Percentiles rank a stretch among this genome's conserved stretches.
Evolutionary conservation across 2,888 invertebrate species (phyloP).

Genomic region (Eupithecia inturbata): DNA sequence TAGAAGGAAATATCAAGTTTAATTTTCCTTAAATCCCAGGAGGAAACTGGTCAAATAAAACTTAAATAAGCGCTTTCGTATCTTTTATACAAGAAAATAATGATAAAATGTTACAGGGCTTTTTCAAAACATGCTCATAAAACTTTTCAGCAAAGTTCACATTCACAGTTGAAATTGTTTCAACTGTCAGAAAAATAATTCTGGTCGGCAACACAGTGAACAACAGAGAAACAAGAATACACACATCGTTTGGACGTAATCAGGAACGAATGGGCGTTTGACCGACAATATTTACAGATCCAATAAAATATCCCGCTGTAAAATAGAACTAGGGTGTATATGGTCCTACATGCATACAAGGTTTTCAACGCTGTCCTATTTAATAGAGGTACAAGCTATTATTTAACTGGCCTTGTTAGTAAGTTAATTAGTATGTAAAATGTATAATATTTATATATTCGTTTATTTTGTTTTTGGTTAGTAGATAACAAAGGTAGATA

Average conservation of each 20-base stretch:
- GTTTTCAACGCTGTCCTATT: background rate
- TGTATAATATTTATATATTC: too few species aligned
- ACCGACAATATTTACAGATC: background rate
- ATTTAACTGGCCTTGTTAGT: too few species aligned
- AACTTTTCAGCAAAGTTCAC: background rate
- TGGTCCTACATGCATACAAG: background rate
- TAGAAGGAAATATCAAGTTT: too few species aligned
- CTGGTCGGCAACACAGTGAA: background rate
- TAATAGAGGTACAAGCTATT: too few species aligned
- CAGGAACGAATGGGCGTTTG: background rate
- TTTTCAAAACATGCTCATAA: background rate
- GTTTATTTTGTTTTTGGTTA: too few species aligned
- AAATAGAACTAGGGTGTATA: background rate
- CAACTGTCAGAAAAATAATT: constrained; percentile 13
- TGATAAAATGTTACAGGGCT: background rate
- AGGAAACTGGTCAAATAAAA: background rate
- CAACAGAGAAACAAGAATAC: constrained; percentile 1
- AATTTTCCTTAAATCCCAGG: too few species aligned
- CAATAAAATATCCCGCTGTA: background rate
- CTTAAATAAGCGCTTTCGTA: too few species aligned
- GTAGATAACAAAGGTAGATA: too few species aligned
- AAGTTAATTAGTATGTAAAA: too few species aligned
- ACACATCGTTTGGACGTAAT: constrained; percentile 11
- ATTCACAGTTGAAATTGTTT: constrained; percentile 7
- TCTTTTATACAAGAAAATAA: background rate